Evolutionary conservation across 2,888 invertebrate genomes (phyloP).

Genomic region (Caenorhabditis auriculariae): DNA sequence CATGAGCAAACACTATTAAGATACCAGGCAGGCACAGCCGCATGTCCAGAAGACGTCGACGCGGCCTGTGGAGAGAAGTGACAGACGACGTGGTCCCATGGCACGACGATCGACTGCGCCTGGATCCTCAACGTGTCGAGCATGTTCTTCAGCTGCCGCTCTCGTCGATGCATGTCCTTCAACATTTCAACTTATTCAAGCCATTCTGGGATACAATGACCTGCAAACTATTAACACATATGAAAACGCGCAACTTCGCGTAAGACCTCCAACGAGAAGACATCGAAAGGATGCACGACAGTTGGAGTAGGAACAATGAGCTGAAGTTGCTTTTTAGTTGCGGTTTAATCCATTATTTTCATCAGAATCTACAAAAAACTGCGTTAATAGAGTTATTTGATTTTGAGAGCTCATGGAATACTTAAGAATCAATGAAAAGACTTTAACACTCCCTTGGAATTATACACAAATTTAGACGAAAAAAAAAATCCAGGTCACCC

Average conservation of each 20-base stretch:
- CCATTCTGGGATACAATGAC: conserved; percentile 24
- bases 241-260: conserved; percentile 76
- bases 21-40: too few species aligned
- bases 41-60: too few species aligned
- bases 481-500: too few species aligned
- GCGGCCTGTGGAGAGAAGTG: conserved; percentile 35
- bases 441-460: background rate
- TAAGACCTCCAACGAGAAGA: conserved; percentile 82
- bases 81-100: conserved; percentile 68
- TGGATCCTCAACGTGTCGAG: conserved; percentile 83
- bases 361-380: too few species aligned
- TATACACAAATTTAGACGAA: background rate
- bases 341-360: too few species aligned
- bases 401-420: too few species aligned
- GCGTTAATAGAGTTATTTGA: too few species aligned
- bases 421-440: too few species aligned
- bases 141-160: conserved; percentile 67
- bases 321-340: too few species aligned
- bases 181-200: conserved; percentile 1
- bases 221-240: conserved; percentile 72
- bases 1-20: too few species aligned
- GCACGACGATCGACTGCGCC: conserved; percentile 74
- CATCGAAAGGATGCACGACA: conserved; percentile 79
- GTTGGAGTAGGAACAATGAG: conserved; percentile 90
- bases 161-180: conserved; percentile 62